phyloP scores from a whole-genome alignment of 2,888 invertebrate species.

The Coelinius sp. region DNA sequence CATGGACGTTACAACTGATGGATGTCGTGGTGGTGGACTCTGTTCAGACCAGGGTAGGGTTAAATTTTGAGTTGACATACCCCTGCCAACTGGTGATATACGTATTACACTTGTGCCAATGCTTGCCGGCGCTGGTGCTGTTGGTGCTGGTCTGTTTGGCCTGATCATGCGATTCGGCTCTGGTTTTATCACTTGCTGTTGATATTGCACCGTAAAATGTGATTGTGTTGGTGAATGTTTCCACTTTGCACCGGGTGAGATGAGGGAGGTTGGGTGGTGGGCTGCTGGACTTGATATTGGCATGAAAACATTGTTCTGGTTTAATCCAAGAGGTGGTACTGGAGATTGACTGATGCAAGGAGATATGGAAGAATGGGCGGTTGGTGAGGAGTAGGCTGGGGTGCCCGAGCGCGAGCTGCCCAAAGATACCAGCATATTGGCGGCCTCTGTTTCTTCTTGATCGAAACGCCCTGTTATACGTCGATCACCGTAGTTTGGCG shows the following conservation, averaged over 20 bases:
- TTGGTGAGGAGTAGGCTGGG: constrained; percentile 88
- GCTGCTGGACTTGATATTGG: constrained; percentile 85
- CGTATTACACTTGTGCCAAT: constrained; percentile 84
- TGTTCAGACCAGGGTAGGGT: constrained; percentile 64
- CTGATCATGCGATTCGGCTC: constrained; percentile 76
- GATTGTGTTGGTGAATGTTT: constrained; percentile 70
- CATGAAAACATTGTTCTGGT: constrained; percentile 89
- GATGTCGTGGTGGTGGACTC: constrained; percentile 64
- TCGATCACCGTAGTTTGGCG: constrained; percentile 83
- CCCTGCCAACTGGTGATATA: constrained; percentile 80
- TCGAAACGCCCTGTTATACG: constrained; percentile 88
- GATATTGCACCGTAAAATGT: constrained; percentile 70
- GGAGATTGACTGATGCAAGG: constrained; percentile 79
- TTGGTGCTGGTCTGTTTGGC: constrained; percentile 72
- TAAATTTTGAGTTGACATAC: constrained; percentile 58
- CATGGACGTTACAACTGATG: constrained; percentile 66
- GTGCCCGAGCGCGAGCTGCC: constrained; percentile 95
- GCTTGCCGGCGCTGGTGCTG: constrained; percentile 65
- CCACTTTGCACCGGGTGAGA: constrained; percentile 67
- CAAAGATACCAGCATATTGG: constrained; percentile 94
- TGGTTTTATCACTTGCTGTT: constrained; percentile 75
- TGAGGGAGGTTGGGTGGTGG: constrained; percentile 67
- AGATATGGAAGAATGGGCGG: constrained; percentile 78
- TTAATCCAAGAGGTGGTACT: constrained; percentile 78
- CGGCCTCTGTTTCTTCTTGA: constrained; percentile 96